phyloP scores from a whole-genome alignment of 2,113 vertebrate genomes.

The Aphyosemion australe region DNA sequence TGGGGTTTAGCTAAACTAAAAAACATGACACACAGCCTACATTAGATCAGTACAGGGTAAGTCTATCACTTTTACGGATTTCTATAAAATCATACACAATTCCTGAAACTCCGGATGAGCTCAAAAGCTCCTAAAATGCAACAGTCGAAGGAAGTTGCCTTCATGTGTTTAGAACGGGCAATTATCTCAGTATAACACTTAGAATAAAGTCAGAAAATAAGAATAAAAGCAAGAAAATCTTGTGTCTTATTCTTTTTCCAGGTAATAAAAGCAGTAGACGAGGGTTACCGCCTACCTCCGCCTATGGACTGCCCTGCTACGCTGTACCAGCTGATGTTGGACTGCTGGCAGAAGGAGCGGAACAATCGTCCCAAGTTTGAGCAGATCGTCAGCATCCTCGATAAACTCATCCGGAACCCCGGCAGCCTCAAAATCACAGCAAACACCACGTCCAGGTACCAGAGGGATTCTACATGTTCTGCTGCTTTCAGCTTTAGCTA shows the following conservation, averaged over 20 bases:
- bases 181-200: too few species aligned
- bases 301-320: constrained; percentile 99
- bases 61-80: too few species aligned
- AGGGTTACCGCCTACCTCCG: constrained; percentile 95
- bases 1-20: too few species aligned
- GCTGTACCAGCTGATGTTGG: constrained; percentile 97
- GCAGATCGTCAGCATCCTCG: constrained; percentile 98
- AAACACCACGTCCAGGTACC: constrained; percentile 91
- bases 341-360: constrained; percentile 98
- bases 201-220: neutral
- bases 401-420: constrained; percentile 97
- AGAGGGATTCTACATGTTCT: neutral
- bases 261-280: constrained; percentile 98
- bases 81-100: too few species aligned
- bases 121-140: too few species aligned
- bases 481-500: constrained; percentile 2
- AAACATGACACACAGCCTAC: too few species aligned
- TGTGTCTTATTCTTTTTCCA: constrained; percentile 44
- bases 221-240: too few species aligned
- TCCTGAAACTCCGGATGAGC: too few species aligned
- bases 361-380: constrained; percentile 98
- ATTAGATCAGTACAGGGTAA: too few species aligned
- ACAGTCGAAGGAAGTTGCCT: too few species aligned
- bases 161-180: too few species aligned
- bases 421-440: constrained; percentile 96